These are phyloP conservation scores for Fissipunctia ypsillon DNA, from an alignment of 2,888 invertebrate species.

Conservation along the genomic window DNA sequence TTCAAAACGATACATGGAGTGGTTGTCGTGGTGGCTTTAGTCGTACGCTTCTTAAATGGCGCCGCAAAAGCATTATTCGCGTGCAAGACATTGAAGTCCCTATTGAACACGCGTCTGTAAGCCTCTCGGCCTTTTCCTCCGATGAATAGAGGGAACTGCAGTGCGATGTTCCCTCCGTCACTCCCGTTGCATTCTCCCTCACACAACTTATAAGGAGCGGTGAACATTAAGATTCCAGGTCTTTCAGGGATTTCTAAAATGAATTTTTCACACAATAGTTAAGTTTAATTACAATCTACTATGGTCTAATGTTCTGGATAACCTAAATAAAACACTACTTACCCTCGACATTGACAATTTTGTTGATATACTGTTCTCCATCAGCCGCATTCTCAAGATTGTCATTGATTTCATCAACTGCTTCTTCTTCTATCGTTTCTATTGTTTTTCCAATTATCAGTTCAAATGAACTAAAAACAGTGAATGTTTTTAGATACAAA, in stretches of 20 bases:
- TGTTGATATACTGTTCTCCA: constrained; percentile 74
- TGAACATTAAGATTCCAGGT: constrained; percentile 78
- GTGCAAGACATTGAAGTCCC: constrained; percentile 69
- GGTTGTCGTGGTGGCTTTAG: constrained; percentile 45
- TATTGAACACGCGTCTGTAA: constrained; percentile 70
- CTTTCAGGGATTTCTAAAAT: constrained; percentile 76
- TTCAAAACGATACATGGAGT: constrained; percentile 34
- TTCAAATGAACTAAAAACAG: constrained; percentile 69
- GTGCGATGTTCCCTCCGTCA: constrained; percentile 66
- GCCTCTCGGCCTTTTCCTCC: constrained; percentile 71
- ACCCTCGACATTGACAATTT: constrained; percentile 75
- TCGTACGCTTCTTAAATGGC: constrained; percentile 72
- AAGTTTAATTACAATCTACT: background rate
- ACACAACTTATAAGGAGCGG: constrained; percentile 83
- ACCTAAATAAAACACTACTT: constrained; percentile 65
- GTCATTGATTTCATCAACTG: constrained; percentile 61
- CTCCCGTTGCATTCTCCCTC: constrained; percentile 72
- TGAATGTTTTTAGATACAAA: constrained; percentile 65
- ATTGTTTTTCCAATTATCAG: constrained; percentile 64
- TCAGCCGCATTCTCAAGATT: constrained; percentile 63
- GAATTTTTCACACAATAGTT: constrained; percentile 47
- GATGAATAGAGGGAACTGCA: constrained; percentile 80
- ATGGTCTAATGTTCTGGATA: background rate
- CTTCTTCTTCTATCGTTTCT: constrained; percentile 35
- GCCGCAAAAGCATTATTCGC: constrained; percentile 63